These are phyloP conservation scores for Eupeodes latifasciatus DNA, from an alignment of 2,888 invertebrate genomes.

Conservation along the genomic window DNA sequence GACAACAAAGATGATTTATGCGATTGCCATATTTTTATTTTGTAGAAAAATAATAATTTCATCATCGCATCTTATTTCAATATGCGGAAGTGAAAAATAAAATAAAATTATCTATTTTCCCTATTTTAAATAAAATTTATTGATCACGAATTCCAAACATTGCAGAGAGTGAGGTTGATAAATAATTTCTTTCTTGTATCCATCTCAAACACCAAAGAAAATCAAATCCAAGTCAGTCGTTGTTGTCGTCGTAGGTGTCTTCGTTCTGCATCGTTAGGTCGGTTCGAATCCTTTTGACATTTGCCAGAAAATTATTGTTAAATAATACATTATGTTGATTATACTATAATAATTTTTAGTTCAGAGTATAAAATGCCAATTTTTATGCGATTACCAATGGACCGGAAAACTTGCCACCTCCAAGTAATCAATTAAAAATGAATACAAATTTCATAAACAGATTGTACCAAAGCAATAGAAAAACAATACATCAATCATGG, in stretches of 20 bases:
- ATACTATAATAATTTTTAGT: neutral
- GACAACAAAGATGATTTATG: neutral
- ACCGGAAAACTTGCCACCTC: neutral
- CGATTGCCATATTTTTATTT: neutral
- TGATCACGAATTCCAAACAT: conserved; percentile 55
- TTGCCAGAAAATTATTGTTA: conserved; percentile 26
- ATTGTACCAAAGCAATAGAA: neutral
- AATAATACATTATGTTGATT: conserved; percentile 21
- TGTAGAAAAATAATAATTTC: neutral
- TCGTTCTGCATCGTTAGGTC: neutral
- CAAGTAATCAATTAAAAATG: conserved; percentile 11
- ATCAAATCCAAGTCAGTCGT: neutral
- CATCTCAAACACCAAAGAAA: neutral
- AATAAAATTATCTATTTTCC: conserved; percentile 14
- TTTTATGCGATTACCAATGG: neutral
- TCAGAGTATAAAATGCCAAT: neutral
- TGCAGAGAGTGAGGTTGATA: neutral
- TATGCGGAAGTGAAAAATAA: conserved; percentile 29
- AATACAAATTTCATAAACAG: conserved; percentile 13
- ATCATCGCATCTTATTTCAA: conserved; percentile 8
- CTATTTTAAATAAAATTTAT: conserved; percentile 49
- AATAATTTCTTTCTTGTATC: neutral
- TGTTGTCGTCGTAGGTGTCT: neutral
- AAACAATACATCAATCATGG: neutral
- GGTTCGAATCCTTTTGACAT: conserved; percentile 11